phyloP scores from a whole-genome alignment of 2,888 invertebrate genomes.

The Drosophila hamatofila region DNA sequence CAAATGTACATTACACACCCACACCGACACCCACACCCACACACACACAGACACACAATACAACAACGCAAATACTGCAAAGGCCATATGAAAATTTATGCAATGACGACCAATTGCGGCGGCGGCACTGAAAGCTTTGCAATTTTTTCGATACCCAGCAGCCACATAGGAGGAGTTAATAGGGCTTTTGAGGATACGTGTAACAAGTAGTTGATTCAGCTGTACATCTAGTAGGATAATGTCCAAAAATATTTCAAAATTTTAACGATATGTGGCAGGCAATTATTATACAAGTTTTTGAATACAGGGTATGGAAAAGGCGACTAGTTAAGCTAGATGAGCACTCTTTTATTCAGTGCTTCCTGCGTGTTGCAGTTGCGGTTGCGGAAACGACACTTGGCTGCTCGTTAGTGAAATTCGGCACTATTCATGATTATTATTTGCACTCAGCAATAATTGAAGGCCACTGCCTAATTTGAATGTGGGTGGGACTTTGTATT shows the following conservation, averaged over 20 bases:
- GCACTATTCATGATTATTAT: constrained; percentile 80
- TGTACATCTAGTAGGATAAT: neutral
- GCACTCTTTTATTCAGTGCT: constrained; percentile 15
- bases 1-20: constrained; percentile 39
- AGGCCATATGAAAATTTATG: constrained; percentile 71
- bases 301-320: neutral
- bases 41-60: constrained; percentile 4
- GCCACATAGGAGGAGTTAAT: no score
- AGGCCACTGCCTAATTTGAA: constrained; percentile 70
- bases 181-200: no score
- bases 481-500: constrained; percentile 47
- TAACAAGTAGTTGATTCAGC: neutral
- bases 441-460: constrained; percentile 77
- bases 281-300: no score
- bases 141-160: constrained; percentile 33
- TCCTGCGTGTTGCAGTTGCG: constrained; percentile 33
- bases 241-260: neutral
- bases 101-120: constrained; percentile 50
- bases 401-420: constrained; percentile 68
- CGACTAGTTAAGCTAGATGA: neutral
- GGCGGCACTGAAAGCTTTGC: constrained; percentile 61
- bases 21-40: constrained; percentile 9
- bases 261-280: no score
- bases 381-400: constrained; percentile 43
- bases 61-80: constrained; percentile 35